Base-by-base conservation (phyloP, 2,797 vertebrate genomes). In the Spheniscus humboldti region DNA sequence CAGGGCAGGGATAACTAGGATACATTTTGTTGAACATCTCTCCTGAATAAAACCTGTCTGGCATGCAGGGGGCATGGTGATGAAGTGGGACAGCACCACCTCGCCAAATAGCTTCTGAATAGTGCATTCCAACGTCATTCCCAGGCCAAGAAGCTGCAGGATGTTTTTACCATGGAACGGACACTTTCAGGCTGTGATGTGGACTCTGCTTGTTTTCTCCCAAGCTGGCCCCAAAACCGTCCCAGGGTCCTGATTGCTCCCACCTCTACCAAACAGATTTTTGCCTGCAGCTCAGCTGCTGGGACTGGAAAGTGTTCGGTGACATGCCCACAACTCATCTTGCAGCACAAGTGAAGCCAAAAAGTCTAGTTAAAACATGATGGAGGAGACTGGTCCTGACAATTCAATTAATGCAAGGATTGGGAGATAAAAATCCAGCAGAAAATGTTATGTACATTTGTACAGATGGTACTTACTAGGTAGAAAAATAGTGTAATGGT, bases 241-340 rank as follows among this genome's bases (percentile, higher is more conserved):
- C 19, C 60, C 68, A 63, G 45, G 37, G 33, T 37, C 66, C 76
- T 64, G 72, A 35, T 11, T 60, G 18, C 28, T 94, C 66, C 75
- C 15, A 18, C 11, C 20, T 69, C 14, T 8, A 13, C 18, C 31
- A n/a, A 43, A 19, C 15, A 50, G 37, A 28, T 81, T 14, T 31
- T 13, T 55, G 37, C 52, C 85, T 82, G 18, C 52, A 86, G 64
- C 64, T 87, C 56, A 62, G 37, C 68, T 74, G 11, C 63, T 60
- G 62, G 14, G 22, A 10, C 47, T 56, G 63, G 28, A 28, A 77
- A 62, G 5, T 0, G 0, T 41, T 79, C 0, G 0, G 45, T 0
- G 1, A n/a, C 16, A 2, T 35, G 39, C 35, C 71, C 18, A 7
- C 24, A 41, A 7, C 31, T 90, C 67, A 7, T 27, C 75, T 41